Percentiles rank a stretch among this genome's conserved stretches.
phyloP scores from a whole-genome alignment of 2,888 invertebrate species.

The Chorisops tibialis region DNA sequence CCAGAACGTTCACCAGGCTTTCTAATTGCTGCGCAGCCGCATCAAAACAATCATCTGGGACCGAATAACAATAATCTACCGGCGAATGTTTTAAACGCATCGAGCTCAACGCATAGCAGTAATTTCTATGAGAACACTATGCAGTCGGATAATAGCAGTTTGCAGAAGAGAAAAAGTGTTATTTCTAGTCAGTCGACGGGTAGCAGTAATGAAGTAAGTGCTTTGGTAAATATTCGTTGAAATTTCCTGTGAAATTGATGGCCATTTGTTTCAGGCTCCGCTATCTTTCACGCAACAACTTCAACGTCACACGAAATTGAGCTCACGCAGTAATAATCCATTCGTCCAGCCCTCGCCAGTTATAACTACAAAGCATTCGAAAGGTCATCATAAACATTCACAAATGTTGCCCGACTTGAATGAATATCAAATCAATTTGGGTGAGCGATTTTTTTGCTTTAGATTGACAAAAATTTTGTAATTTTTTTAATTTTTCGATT shows the following conservation, averaged over 20 bases:
- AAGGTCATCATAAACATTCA: slow-evolving; percentile 45
- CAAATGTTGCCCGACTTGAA: slow-evolving; percentile 51
- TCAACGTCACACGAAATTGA: slow-evolving; percentile 57
- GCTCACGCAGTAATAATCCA: slow-evolving; percentile 50
- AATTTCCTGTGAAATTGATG: background rate
- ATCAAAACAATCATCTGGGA: slow-evolving; percentile 35
- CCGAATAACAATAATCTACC: slow-evolving; percentile 44
- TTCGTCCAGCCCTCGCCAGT: slow-evolving; percentile 45
- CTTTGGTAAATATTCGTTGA: background rate
- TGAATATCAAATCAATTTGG: slow-evolving; percentile 49
- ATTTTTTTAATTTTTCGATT: background rate
- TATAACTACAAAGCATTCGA: slow-evolving; percentile 45
- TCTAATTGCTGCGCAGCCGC: slow-evolving; percentile 28
- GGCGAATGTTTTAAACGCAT: slow-evolving; percentile 46
- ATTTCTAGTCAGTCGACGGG: slow-evolving; percentile 54
- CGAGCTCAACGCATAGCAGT: slow-evolving; percentile 52
- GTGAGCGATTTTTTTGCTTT: slow-evolving; percentile 37
- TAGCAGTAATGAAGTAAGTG: slow-evolving; percentile 52
- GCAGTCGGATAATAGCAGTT: slow-evolving; percentile 52
- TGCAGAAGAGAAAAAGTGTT: slow-evolving; percentile 53
- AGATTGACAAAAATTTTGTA: too few relatives aligned
- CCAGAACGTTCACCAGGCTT: slow-evolving; percentile 36
- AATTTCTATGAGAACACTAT: slow-evolving; percentile 53
- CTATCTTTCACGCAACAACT: slow-evolving; percentile 91
- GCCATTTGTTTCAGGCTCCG: slow-evolving; percentile 55